phyloP scores from a whole-genome alignment of 2,113 vertebrate species.

The Poicephalus meyeri region DNA sequence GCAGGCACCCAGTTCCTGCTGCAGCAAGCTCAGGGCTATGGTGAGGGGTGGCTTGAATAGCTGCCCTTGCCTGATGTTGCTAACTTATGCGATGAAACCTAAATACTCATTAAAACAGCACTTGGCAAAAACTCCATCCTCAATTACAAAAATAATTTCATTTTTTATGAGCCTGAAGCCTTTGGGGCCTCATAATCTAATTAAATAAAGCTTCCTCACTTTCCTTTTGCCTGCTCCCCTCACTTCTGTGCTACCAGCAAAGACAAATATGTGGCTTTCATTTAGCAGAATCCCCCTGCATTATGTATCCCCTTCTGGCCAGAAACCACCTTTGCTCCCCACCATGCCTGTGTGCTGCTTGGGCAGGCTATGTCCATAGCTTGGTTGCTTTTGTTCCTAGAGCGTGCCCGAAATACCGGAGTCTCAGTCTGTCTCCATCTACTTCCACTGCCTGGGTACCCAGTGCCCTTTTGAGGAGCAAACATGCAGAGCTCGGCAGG shows the following conservation, averaged over 20 bases:
- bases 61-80: background rate
- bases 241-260: constrained; percentile 5
- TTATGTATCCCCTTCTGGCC: background rate
- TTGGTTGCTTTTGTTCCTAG: background rate
- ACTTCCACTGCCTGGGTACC: background rate
- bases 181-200: constrained; percentile 63
- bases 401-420: background rate
- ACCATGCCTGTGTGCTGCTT: background rate
- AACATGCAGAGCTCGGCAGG: background rate
- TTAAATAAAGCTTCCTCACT: constrained; percentile 56
- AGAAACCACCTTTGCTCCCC: background rate
- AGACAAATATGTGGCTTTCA: constrained; percentile 51
- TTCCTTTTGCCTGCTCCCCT: constrained; percentile 20
- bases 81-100: constrained; percentile 31
- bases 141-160: constrained; percentile 52
- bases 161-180: constrained; percentile 42
- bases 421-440: background rate
- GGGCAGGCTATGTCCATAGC: background rate
- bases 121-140: constrained; percentile 57
- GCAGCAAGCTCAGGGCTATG: background rate
- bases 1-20: background rate
- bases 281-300: constrained; percentile 20
- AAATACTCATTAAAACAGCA: constrained; percentile 41
- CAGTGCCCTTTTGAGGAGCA: background rate
- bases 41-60: background rate